Base-by-base conservation (phyloP, 2,888 invertebrate species). In the Bugula neritina region DNA sequence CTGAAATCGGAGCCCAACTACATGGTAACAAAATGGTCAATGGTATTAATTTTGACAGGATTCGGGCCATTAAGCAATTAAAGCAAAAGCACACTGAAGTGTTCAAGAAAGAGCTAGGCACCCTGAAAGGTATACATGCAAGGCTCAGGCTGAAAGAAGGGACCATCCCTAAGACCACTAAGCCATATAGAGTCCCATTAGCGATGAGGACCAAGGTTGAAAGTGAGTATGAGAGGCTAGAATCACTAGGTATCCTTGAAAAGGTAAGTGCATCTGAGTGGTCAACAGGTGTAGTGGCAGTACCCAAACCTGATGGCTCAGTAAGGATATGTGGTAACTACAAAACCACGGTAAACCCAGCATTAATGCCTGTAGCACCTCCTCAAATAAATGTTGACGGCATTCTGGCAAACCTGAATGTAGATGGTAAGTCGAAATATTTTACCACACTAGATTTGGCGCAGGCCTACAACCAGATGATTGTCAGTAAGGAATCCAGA, bases 271-370 rank as follows among this genome's bases (percentile, higher is more conserved):
- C 27, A 13, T 31, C 31, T 63, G 63, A 63, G 5, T 63, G 31
- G 27, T 2, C 34, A 3, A 31, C 63, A 2, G 10, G 29, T 10
- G 3, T 63, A 34, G 27, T 63, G 31, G 21, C 27, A 25, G 63
- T 63, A 3, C 27, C 27, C 10, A 63, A 63, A 63, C 63, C 63
- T 3, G 63, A 63, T 34, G 29, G 31, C 10, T 63, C 63, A 31
- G 31, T 63, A 13, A 63, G 63, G 27, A 27, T 27, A 1, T 63
- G 63, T 34, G 63, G 63, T 63, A n/a, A 63, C 31, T 63, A 13
- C n/a, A 29, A 25, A 63, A 10, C 31, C n/a, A 63, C 63, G 13
- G 63, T 63, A 31, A 63, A 63, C 31, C 63, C 63, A 63, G 2
- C 13, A 3, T 31, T 63, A 25, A 31, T 31, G 34, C 31, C 17